These are phyloP conservation scores for Bombus superbus DNA, from an alignment of 1,140 invertebrate genomes.

Conservation along the genomic window DNA sequence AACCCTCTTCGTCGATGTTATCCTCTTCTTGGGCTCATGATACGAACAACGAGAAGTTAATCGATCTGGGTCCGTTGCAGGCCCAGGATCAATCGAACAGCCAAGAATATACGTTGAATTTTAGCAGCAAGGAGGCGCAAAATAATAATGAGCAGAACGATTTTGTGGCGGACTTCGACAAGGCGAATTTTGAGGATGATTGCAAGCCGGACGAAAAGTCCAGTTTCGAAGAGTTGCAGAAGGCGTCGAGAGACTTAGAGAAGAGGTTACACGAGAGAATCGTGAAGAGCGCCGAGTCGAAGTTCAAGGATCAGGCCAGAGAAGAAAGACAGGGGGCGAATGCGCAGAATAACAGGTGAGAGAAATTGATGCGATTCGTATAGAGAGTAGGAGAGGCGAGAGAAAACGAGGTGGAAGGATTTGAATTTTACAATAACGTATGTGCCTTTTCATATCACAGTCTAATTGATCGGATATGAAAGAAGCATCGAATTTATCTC, in stretches of 20 bases:
- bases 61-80: slow-evolving; percentile 47
- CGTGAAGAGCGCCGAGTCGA: slow-evolving; percentile 55
- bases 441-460: too few relatives aligned
- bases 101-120: slow-evolving; percentile 45
- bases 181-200: slow-evolving; percentile 48
- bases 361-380: neutral
- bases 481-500: neutral
- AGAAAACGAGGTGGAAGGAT: too few relatives aligned
- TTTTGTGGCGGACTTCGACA: slow-evolving; percentile 55
- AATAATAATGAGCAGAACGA: slow-evolving; percentile 23
- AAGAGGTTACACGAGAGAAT: slow-evolving; percentile 75
- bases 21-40: slow-evolving; percentile 29
- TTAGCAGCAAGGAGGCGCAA: slow-evolving; percentile 19
- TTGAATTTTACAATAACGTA: too few relatives aligned
- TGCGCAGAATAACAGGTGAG: slow-evolving; percentile 58
- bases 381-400: neutral
- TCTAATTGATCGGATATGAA: neutral
- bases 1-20: slow-evolving; percentile 9
- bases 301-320: slow-evolving; percentile 44
- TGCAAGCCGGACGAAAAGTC: slow-evolving; percentile 46
- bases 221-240: slow-evolving; percentile 70
- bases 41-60: slow-evolving; percentile 41
- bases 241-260: slow-evolving; percentile 75
- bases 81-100: neutral
- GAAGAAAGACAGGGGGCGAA: neutral